phyloP scores from a whole-genome alignment of 2,113 vertebrate genomes.

The Ondatra zibethicus region DNA sequence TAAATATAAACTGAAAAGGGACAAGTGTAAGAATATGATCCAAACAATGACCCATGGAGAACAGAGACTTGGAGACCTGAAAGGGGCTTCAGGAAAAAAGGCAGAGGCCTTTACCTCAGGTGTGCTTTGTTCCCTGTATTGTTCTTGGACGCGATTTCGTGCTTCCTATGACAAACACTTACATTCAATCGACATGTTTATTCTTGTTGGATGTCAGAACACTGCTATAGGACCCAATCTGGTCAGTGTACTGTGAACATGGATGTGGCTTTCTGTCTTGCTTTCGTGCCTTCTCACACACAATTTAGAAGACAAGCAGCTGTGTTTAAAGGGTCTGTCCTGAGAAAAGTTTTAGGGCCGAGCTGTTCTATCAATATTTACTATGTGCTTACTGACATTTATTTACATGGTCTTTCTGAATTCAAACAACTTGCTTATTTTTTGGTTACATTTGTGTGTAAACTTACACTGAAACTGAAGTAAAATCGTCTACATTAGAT shows the following conservation, averaged over 20 bases:
- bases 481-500: background rate
- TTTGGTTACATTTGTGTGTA: background rate
- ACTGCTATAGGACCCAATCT: background rate
- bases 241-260: background rate
- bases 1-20: conserved; percentile 8
- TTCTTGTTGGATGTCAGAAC: background rate
- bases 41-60: background rate
- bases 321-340: background rate
- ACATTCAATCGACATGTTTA: background rate
- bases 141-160: background rate
- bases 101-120: too few species aligned
- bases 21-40: background rate
- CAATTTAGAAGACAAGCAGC: background rate
- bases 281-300: background rate
- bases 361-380: background rate
- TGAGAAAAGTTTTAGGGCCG: background rate
- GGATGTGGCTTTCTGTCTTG: background rate
- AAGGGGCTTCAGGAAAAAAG: background rate
- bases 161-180: background rate
- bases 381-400: background rate
- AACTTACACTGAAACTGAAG: too few species aligned
- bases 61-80: background rate
- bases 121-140: background rate
- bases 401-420: background rate
- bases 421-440: background rate